Evolutionary conservation across 2,797 vertebrate genomes (phyloP), one percentile per base, ranked within the genome.

Genomic region (Onychomys torridus): DNA sequence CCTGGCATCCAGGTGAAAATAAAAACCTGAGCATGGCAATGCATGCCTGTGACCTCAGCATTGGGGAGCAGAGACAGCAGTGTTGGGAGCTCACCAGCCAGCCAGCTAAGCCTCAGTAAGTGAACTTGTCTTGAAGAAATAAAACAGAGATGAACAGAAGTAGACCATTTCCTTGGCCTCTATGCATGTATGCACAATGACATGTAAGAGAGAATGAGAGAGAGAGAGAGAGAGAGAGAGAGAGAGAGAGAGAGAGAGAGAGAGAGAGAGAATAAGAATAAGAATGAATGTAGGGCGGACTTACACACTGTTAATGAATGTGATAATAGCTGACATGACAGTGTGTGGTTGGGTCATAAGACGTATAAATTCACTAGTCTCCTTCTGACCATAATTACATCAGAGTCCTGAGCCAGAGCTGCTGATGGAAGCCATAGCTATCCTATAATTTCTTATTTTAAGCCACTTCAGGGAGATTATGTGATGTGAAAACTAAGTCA

Each of bases 361-460:
- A 87, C 61, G 79, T 93, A 52, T 55, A 63, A 27, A 77, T 89
- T 52, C 55, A 69, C 25, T 79, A 14, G 23, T 37, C 46, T 91
- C 79, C 77, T 49, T 65, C 40, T 89, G 32, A 83, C 37, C 25
- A 0, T 32, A 46, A 49, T 61, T 49, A 23, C 63, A 32, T 63
- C 82, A 78, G 69, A 14, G 14, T 13, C 37, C 61, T 40, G 16
- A 82, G 46, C 32, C 69, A 89, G 7, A 77, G 52, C n/a, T 77
- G 25, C 34, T 16, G 34, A 49, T 34, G 25, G 34, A 37, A 32
- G 27, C 86, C 55, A 25, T 34, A 43, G 19, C 67, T 23, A 27
- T 40, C 89, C 37, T 57, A 43, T 34, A 73, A 40, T 87, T 90
- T 85, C 16, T 78, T 82, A 78, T 89, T 95, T 89, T 65, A 93